Evolutionary conservation across 2,113 vertebrate genomes (phyloP), one percentile per base, ranked within the genome.

Genomic region (Mirounga angustirostris): DNA sequence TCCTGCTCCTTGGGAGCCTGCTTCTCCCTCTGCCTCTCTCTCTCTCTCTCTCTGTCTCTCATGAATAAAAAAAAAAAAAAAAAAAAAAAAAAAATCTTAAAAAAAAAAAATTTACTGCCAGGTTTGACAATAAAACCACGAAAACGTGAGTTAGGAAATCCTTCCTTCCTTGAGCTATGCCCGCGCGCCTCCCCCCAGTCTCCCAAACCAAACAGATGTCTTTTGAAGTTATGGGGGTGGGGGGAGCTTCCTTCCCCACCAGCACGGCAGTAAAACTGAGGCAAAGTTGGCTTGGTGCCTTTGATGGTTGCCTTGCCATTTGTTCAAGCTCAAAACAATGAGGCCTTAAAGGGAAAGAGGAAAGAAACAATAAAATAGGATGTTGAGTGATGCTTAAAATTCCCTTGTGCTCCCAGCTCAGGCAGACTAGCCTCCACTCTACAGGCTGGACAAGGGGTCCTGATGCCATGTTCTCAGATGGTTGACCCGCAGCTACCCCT

Each of bases 101-200:
- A n/a, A n/a, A n/a, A n/a, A n/a, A n/a, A n/a, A n/a, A 97, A 98
- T 98, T 98, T 97, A 97, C 94, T 96, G 91, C 89, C 96, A 26
- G 69, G 97, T 74, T 92, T 96, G 93, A 98, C 94, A 98, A 94
- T 98, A 98, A 98, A 98, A 98, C 69, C 87, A 97, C 91, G 85
- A 96, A 98, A 92, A 95, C 90, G 94, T 73, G 63, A 98, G 92
- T 96, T 93, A 98, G 93, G 96, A 98, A 98, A 98, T 54, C 58
- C 98, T 96, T 84, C 46, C 91, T 96, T 97, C 89, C 90, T 97
- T 95, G 95, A 56, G 22, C 46, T 40, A 33, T 16, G 73, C 46
- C 46, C 46, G 36, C 11, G 30, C 15, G 3, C 33, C 86, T 89
- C 33, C 73, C 74, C 97, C 93, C 54, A 76, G 52, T 91, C 54